Base-by-base conservation (phyloP, 2,888 invertebrate genomes). In the Punctoribates punctum region DNA sequence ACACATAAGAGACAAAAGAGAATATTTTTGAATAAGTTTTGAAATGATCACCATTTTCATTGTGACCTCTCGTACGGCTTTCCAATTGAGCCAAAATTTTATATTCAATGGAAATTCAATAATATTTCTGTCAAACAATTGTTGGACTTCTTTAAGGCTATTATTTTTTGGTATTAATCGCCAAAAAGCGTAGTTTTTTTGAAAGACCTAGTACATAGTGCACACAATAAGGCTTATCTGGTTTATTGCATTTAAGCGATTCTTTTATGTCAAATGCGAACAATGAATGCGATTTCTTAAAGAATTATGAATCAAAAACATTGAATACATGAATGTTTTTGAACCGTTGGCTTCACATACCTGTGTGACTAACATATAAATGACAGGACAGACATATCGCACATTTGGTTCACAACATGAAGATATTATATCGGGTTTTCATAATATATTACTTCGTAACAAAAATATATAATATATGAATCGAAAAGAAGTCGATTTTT, bases 31-130 rank as follows among this genome's bases (percentile, higher is more conserved):
- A 62, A 62, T 62, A 62, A 27, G 29, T 62, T 62, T 62, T 62
- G 27, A 62, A 62, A 29, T 62, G 62, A 62, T 62, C 27, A 62
- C 27, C 62, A 62, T 62, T 62, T 62, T 62, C 27, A 62, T 62
- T 15, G 13, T 62, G 62, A 62, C 62, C 62, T 62, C 62, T 62
- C 8, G 62, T n/a, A n/a, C n/a, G 62, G 62, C 17, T 51, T 8
- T 34, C 34, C n/a, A n/a, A n/a, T n/a, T n/a, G n/a, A n/a, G n/a
- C n/a, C n/a, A n/a, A n/a, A n/a, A n/a, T n/a, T n/a, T n/a, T n/a
- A n/a, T n/a, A n/a, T n/a, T n/a, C n/a, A n/a, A n/a, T n/a, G n/a
- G n/a, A n/a, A n/a, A n/a, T n/a, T n/a, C n/a, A n/a, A n/a, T n/a
- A n/a, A n/a, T n/a, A n/a, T n/a, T n/a, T n/a, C n/a, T n/a, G n/a